Evolutionary conservation across 2,888 invertebrate genomes (phyloP), one percentile per base, ranked within the genome.

Genomic region (Drosophila melanosoma): DNA sequence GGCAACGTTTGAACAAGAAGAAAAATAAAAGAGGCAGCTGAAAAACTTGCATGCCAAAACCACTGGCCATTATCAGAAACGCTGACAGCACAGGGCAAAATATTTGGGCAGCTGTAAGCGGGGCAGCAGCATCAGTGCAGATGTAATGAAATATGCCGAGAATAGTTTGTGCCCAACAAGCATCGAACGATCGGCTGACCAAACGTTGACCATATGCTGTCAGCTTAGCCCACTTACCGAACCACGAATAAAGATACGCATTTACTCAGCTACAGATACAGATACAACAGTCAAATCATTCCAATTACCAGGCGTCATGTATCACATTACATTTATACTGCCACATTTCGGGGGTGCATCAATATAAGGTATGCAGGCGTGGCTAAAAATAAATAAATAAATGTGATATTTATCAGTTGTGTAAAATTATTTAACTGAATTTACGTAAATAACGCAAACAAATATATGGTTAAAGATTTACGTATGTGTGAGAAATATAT

Each of bases 71-170:
- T 61, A 68, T 32, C 7, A 45, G 32, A 33, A 56, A 26, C 36
- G 62, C 36, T 77, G 83, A 76, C 84, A 78, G 71, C 69, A 60
- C 57, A 63, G 59, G 75, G 35, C 79, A 74, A 68, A 86, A 87
- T 86, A 87, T 86, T 86, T 86, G 78, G 83, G 80, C 86, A 86
- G 86, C 86, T 86, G 81, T 48, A 12, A 2, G 45, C 33, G 63
- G n/a, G n/a, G n/a, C n/a, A 32, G 12, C 68, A 40, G 59, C 58
- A 65, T 65, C 54, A 10, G 53, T 15, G 36, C 12, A n/a, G 7
- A 8, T 74, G 76, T 76, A 81, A 79, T 79, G 54, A 59, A 83
- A 81, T 83, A 59, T 71, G 81, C 76, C 83, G 73, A 70, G 79
- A 81, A 76, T 83, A 79, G 79, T 79, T 66, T 58, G 33, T 58